Evolutionary conservation across 2,888 invertebrate genomes (phyloP).

Genomic region (Molorchus minor): DNA sequence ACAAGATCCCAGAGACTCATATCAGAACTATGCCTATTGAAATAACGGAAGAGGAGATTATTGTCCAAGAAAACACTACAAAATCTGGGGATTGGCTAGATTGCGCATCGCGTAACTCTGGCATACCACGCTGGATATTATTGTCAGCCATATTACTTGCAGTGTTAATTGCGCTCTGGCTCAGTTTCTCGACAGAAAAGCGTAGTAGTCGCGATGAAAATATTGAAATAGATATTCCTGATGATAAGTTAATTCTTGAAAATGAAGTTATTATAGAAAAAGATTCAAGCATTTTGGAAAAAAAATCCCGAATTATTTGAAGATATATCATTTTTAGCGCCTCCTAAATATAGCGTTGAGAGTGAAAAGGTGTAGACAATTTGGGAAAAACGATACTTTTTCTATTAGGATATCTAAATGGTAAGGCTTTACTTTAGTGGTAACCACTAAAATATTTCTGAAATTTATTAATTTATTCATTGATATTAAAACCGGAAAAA

Average conservation of each 20-base stretch:
- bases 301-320: constrained; percentile 24
- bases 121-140: constrained; percentile 63
- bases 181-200: constrained; percentile 60
- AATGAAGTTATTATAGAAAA: constrained; percentile 36
- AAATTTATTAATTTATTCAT: too few relatives aligned
- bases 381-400: too few relatives aligned
- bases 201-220: constrained; percentile 38
- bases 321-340: constrained; percentile 24
- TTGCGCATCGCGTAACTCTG: constrained; percentile 63
- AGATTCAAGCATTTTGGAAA: constrained; percentile 30
- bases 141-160: constrained; percentile 61
- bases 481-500: too few relatives aligned
- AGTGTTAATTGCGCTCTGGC: constrained; percentile 63
- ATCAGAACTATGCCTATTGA: constrained; percentile 59
- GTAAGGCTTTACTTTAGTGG: too few relatives aligned
- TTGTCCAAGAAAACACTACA: constrained; percentile 36
- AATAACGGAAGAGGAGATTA: constrained; percentile 34
- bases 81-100: constrained; percentile 57
- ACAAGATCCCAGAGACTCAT: constrained; percentile 59
- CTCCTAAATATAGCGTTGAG: constrained; percentile 48
- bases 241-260: constrained; percentile 42
- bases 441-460: too few relatives aligned
- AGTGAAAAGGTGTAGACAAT: constrained; percentile 48
- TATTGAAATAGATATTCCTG: constrained; percentile 34
- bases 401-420: not conserved